Percentiles rank a stretch among this genome's conserved stretches.
phyloP scores from a whole-genome alignment of 2,888 invertebrate genomes.

The Andricus curvator region DNA sequence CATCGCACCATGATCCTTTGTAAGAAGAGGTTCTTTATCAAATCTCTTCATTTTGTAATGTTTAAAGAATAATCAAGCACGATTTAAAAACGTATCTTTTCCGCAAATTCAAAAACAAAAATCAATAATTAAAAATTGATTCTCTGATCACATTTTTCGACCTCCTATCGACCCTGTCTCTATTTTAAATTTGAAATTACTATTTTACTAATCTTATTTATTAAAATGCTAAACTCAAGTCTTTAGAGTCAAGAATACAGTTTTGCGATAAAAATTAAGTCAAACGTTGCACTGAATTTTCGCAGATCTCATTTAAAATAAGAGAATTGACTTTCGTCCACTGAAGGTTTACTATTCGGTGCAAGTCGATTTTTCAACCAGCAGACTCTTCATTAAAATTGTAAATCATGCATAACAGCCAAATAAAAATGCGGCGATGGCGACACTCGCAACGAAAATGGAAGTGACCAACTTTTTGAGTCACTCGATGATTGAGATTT shows the following conservation, averaged over 20 bases:
- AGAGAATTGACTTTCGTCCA: background rate
- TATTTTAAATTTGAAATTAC: no score
- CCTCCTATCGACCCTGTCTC: no score
- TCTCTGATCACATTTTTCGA: no score
- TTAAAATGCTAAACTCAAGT: background rate
- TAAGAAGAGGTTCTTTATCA: conserved; percentile 20
- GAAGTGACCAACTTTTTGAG: background rate
- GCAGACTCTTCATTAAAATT: background rate
- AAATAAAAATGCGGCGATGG: background rate
- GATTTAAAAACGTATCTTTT: no score
- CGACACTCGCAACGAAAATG: background rate
- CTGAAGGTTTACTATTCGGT: background rate
- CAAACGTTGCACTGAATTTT: background rate
- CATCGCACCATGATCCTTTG: background rate
- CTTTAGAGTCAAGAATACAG: background rate
- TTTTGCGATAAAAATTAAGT: background rate
- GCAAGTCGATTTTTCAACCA: conserved; percentile 2
- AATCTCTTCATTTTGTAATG: conserved; percentile 1
- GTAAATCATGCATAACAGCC: background rate
- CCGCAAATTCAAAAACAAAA: no score
- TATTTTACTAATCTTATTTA: no score
- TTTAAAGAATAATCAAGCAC: background rate
- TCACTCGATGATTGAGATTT: conserved; percentile 49
- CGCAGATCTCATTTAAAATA: background rate
- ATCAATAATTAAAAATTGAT: no score